A percentile compares a stretch with the other conserved stretches of the same genome.
Conservation (phyloP, 2,113 vertebrate species). For the Zingel zingel region DNA sequence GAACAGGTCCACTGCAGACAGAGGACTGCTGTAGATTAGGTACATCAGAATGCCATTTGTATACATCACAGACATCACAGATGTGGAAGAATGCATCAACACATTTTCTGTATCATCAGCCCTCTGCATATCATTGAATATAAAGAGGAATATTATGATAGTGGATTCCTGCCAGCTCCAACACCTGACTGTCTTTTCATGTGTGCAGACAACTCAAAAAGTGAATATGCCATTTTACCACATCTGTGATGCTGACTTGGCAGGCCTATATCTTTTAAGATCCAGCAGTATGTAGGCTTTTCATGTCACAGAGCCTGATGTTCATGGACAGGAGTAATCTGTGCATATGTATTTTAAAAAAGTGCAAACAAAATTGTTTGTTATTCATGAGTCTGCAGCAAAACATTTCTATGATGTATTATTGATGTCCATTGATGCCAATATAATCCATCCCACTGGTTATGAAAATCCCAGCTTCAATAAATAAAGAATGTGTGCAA, state of each 20-base stretch:
- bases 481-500: slow-evolving; percentile 21
- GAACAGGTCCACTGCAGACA: not conserved
- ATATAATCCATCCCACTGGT: slow-evolving; percentile 16
- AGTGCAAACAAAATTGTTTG: not conserved
- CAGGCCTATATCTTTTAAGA: not conserved
- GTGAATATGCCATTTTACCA: slow-evolving; percentile 5
- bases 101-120: slow-evolving; percentile 34
- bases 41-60: not conserved
- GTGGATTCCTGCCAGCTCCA: slow-evolving; percentile 8
- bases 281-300: slow-evolving; percentile 5
- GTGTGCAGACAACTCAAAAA: slow-evolving; percentile 32
- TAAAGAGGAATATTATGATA: slow-evolving; percentile 30
- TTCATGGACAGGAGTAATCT: not conserved
- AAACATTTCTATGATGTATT: slow-evolving; percentile 19
- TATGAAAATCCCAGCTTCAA: slow-evolving; percentile 5
- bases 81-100: slow-evolving; percentile 27
- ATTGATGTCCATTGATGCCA: slow-evolving; percentile 8
- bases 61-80: slow-evolving; percentile 26
- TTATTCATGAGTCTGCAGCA: slow-evolving; percentile 26
- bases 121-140: slow-evolving; percentile 48
- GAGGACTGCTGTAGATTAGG: not conserved
- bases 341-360: not conserved
- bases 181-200: slow-evolving; percentile 32
- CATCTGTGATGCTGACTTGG: slow-evolving; percentile 24
- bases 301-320: not conserved